These are phyloP conservation scores for Synanthedon vespiformis DNA, from an alignment of 2,888 invertebrate genomes.

Conservation along the genomic window DNA sequence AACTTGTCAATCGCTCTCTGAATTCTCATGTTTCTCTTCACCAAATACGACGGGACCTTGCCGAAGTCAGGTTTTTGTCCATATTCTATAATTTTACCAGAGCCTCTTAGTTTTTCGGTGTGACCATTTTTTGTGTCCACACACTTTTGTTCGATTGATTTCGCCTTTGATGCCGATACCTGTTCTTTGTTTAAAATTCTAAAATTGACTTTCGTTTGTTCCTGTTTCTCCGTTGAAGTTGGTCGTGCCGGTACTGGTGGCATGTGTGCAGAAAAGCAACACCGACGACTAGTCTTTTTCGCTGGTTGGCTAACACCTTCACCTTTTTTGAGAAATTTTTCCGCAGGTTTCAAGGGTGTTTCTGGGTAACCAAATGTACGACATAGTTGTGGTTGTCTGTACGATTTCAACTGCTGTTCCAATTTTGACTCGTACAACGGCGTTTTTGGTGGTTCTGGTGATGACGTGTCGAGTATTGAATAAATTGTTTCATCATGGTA, in stretches of 20 bases:
- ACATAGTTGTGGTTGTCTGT: conserved; percentile 53
- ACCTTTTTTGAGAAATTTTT: conserved; percentile 74
- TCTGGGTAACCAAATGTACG: conserved; percentile 78
- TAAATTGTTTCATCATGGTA: conserved; percentile 77
- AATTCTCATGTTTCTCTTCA: conserved; percentile 56
- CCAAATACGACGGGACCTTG: conserved; percentile 76
- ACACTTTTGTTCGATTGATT: conserved; percentile 66
- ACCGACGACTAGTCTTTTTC: conserved; percentile 47
- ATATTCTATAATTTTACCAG: conserved; percentile 76
- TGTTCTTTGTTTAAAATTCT: conserved; percentile 72
- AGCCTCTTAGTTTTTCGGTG: conserved; percentile 69
- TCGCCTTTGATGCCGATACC: conserved; percentile 64
- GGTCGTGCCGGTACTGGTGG: conserved; percentile 61
- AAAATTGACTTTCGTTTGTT: conserved; percentile 62
- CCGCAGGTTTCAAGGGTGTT: conserved; percentile 70
- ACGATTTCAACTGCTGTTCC: conserved; percentile 51
- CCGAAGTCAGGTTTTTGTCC: conserved; percentile 76
- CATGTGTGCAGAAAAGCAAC: conserved; percentile 37
- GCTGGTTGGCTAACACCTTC: conserved; percentile 57
- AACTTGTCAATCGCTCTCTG: conserved; percentile 34
- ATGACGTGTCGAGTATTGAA: conserved; percentile 63
- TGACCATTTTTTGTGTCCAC: conserved; percentile 76
- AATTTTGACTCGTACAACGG: conserved; percentile 68
- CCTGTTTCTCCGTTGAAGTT: conserved; percentile 32
- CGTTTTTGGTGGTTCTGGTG: conserved; percentile 57